Base-by-base conservation (phyloP, 2,113 vertebrate species). In the Promerops cafer region DNA sequence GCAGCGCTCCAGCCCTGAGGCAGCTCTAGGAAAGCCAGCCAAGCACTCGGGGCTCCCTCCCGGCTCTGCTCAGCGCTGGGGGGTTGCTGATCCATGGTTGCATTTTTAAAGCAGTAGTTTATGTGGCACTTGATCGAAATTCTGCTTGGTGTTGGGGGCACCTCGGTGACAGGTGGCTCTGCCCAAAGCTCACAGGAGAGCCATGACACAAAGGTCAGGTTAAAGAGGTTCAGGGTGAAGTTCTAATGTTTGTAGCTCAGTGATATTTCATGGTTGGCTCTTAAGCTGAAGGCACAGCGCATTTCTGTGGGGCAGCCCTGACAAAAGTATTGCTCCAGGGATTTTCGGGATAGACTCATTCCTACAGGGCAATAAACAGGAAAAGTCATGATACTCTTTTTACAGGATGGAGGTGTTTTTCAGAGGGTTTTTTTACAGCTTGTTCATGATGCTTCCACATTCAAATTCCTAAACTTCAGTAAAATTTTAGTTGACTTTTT, bases 311-410 rank as follows among this genome's bases (percentile, higher is more conserved):
- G 61, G 87, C 64, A 11, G 37, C 31, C 72, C 8, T 54, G 60
- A 18, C 45, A 24, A 69, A 7, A 35, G 40, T 31, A 5, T 27
- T 23, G 37, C 37, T 9, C 15, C 2, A 8, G 49, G 3, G 26
- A 21, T 60, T 64, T 13, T 45, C 2, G 0, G 60, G 40, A 16
- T 4, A 31, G 7, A 33, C 3, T 1, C 0, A 0, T 45, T 66
- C 30, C 13, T 57, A 10, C 4, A 0, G 20, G 39, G 35, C 3
- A 6, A 35, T 49, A 83, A 49, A 45, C 4, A 6, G 3, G 42
- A 49, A 69, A 42, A 14, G 33, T 70, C 4, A 4, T 12, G 30
- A 39, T 86, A 39, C 23, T 30, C 37, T 61, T 61, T 77, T 83
- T 89, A 26, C 16, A 50, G 50, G 28, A 33, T 2, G 4, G 64